phyloP scores from a whole-genome alignment of 2,113 vertebrate genomes.

The Anhinga anhinga region DNA sequence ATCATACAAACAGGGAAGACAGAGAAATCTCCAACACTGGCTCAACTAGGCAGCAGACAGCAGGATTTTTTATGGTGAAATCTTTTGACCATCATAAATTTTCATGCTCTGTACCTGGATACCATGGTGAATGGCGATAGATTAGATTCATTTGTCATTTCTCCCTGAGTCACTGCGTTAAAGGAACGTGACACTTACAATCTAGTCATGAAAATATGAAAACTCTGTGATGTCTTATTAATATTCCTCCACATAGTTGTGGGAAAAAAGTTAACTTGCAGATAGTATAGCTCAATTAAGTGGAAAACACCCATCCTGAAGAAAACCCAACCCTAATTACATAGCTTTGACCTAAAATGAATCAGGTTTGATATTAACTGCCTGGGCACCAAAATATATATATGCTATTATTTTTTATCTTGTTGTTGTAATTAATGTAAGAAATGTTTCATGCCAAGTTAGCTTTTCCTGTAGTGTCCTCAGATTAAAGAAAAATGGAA shows the following conservation, averaged over 20 bases:
- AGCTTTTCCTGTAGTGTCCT: conserved; percentile 54
- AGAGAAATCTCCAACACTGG: conserved; percentile 1
- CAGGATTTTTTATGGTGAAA: conserved; percentile 31
- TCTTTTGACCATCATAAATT: conserved; percentile 57
- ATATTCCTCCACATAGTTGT: background rate
- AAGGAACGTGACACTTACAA: conserved; percentile 16
- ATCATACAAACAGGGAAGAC: background rate
- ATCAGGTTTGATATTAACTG: conserved; percentile 31
- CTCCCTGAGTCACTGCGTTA: background rate
- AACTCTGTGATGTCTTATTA: conserved; percentile 18
- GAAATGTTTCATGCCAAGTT: conserved; percentile 53
- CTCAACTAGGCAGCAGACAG: conserved; percentile 37
- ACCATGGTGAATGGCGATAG: background rate
- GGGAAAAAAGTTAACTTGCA: conserved; percentile 53
- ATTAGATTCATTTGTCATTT: conserved; percentile 42
- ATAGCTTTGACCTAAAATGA: conserved; percentile 54
- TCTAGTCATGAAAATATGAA: conserved; percentile 6
- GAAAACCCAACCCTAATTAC: background rate
- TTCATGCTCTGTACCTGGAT: conserved; percentile 13
- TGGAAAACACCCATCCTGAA: conserved; percentile 52
- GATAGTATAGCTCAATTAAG: conserved; percentile 49
- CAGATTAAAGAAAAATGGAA: conserved; percentile 72
- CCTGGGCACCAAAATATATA: conserved; percentile 1
- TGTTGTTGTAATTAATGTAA: conserved; percentile 69
- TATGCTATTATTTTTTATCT: conserved; percentile 57